Evolutionary conservation across 1,140 invertebrate genomes (phyloP).

Genomic region (Matsumurasca onukii): DNA sequence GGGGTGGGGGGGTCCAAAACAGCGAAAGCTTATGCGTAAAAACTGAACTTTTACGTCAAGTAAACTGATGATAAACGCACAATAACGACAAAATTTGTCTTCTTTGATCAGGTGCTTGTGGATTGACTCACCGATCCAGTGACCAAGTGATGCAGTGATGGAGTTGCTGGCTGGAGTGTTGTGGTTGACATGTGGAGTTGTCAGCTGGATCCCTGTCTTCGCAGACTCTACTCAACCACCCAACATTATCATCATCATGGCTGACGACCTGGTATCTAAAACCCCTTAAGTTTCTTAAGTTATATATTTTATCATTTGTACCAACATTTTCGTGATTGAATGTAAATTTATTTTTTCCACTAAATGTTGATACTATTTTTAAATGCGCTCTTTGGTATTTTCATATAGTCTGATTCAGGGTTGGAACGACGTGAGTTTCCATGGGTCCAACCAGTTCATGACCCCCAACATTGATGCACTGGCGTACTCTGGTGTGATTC

Average conservation of each 20-base stretch:
- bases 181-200: no score
- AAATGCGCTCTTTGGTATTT: conserved; percentile 14
- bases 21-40: no score
- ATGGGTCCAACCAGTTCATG: conserved; percentile 60
- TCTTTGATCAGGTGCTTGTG: no score
- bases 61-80: no score
- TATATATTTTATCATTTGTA: not conserved
- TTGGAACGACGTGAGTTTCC: conserved; percentile 65
- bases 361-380: not conserved
- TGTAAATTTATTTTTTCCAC: not conserved
- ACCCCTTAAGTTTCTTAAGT: conserved; percentile 10
- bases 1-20: no score
- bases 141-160: no score
- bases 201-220: no score
- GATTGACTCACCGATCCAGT: no score
- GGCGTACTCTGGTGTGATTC: conserved; percentile 51
- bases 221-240: no score
- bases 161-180: no score
- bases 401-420: conserved; percentile 47
- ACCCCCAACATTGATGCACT: conserved; percentile 60
- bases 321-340: not conserved
- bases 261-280: conserved; percentile 61
- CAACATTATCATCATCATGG: conserved; percentile 59
- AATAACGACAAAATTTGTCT: no score
- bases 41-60: no score